Conservation (phyloP, 2,888 invertebrate genomes). For the Heliconius hortense region DNA sequence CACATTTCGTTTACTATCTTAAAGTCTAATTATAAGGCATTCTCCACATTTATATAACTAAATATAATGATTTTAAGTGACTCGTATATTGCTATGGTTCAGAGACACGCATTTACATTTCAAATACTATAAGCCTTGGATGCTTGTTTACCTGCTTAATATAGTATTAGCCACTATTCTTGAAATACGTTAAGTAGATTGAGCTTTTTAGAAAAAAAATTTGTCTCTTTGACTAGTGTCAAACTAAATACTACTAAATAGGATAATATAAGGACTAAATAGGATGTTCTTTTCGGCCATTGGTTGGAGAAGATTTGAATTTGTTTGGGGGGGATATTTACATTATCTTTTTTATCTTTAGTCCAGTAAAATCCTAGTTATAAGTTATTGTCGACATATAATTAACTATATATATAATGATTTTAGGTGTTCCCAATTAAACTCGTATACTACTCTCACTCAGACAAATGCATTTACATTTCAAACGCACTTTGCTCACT, state of each 20-base stretch:
- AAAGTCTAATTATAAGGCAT: too few relatives aligned
- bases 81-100: slow-evolving; percentile 20
- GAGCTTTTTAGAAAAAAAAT: not conserved
- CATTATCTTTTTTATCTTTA: too few relatives aligned
- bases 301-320: not conserved
- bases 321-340: not conserved
- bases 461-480: too few relatives aligned
- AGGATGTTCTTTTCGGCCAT: too few relatives aligned
- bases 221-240: not conserved
- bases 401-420: too few relatives aligned
- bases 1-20: too few relatives aligned
- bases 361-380: not conserved
- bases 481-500: too few relatives aligned
- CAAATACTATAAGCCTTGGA: slow-evolving; percentile 47
- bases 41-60: too few relatives aligned
- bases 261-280: too few relatives aligned
- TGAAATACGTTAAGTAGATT: not conserved
- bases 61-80: not conserved
- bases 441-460: too few relatives aligned
- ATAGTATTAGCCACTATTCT: not conserved
- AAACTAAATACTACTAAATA: too few relatives aligned
- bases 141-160: slow-evolving; percentile 12
- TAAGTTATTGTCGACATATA: not conserved
- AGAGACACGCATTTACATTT: slow-evolving; percentile 45
- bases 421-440: too few relatives aligned